phyloP scores from a whole-genome alignment of 2,797 vertebrate genomes.

The Triplophysa bombifrons region DNA sequence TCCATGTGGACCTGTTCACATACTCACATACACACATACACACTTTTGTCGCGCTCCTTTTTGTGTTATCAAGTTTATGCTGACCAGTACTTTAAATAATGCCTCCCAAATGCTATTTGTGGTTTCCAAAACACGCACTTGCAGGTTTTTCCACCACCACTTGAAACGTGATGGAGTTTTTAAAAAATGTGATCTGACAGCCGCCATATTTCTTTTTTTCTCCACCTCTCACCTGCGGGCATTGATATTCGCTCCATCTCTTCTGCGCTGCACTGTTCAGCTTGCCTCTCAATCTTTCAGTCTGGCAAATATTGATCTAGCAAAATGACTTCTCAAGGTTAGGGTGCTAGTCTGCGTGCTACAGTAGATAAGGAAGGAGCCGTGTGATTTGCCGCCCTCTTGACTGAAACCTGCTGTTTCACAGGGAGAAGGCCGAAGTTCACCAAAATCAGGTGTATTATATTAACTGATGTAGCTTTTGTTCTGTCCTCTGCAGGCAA shows the following conservation, averaged over 20 bases:
- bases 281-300: constrained; percentile 44
- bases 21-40: neutral
- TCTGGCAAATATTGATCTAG: constrained; percentile 54
- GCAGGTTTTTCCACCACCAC: constrained; percentile 22
- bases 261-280: constrained; percentile 31
- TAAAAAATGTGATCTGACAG: constrained; percentile 39
- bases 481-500: neutral
- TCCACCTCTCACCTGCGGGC: constrained; percentile 41
- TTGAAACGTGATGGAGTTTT: constrained; percentile 26
- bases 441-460: neutral
- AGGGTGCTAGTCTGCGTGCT: constrained; percentile 28
- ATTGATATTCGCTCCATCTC: constrained; percentile 45
- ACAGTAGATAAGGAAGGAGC: constrained; percentile 51
- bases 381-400: neutral
- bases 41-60: neutral
- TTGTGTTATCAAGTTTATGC: neutral
- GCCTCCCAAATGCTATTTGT: constrained; percentile 25
- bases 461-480: constrained; percentile 2
- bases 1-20: neutral
- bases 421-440: constrained; percentile 19
- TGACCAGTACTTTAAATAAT: constrained; percentile 23
- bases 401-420: neutral
- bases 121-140: constrained; percentile 17
- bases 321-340: constrained; percentile 62
- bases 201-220: constrained; percentile 45